These are phyloP conservation scores for Ammospiza caudacuta DNA, from an alignment of 2,113 vertebrate species.

Conservation along the genomic window DNA sequence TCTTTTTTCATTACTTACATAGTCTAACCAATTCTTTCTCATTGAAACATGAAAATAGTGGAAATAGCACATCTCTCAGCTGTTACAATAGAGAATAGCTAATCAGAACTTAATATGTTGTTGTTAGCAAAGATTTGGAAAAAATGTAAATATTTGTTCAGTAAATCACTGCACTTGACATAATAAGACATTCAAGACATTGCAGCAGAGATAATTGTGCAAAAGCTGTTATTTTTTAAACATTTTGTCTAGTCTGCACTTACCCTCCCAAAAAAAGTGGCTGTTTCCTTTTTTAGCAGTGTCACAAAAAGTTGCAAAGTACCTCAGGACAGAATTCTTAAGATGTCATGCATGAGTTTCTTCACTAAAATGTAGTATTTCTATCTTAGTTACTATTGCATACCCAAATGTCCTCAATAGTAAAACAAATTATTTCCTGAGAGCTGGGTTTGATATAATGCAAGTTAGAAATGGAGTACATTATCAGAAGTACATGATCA, in stretches of 20 bases:
- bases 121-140: not conserved
- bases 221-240: not conserved
- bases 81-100: conserved; percentile 31
- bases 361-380: not conserved
- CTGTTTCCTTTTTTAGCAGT: not conserved
- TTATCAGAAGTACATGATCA: not conserved
- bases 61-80: not conserved
- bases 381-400: not conserved
- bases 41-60: not conserved
- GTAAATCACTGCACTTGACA: conserved; percentile 44
- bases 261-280: not conserved
- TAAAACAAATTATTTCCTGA: not conserved
- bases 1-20: not conserved
- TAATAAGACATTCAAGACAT: conserved; percentile 26
- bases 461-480: not conserved
- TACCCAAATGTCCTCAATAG: not conserved
- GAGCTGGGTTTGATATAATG: not conserved
- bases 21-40: not conserved
- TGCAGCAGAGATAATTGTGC: not conserved
- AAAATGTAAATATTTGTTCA: conserved; percentile 60
- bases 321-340: not conserved
- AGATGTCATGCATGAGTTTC: not conserved
- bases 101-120: conserved; percentile 39
- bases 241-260: not conserved
- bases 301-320: not conserved